Evolutionary conservation across 2,113 vertebrate species (phyloP), one percentile per base, ranked within the genome.

Genomic region (Lasiurus cinereus): DNA sequence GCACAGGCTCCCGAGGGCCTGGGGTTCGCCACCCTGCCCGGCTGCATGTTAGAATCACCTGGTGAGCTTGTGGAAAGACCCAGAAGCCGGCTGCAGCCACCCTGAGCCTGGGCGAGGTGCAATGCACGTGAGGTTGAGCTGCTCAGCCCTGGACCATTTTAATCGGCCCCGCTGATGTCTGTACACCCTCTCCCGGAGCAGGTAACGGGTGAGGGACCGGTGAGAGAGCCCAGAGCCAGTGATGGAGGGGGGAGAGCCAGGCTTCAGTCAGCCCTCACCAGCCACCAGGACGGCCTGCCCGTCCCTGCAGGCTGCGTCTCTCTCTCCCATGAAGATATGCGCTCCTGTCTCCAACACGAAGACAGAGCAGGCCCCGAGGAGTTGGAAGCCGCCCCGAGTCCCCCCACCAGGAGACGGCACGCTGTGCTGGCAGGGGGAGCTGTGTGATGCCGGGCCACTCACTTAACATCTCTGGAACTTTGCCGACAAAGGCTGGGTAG

Each of bases 331-430:
- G 8, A 54, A 43, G 50, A 22, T 22, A 4, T 16, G 33, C 10
- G 12, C 0, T 21, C n/a, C 1, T 0, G 11, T 52, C 48, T 73
- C 69, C 31, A 4, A 4, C 1, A 6, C 5, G 0, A 33, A 82
- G 79, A 10, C 46, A 6, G 15, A 31, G 29, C 15, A n/a, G 67
- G 78, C 67, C 73, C 27, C 0, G 3, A 64, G 66, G 50, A 24
- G 6, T 5, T 2, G 10, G 39, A 8, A 24, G 56, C 82, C 15
- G 14, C n/a, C 48, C 33, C 8, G 7, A 48, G 29, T 27, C 52
- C 0, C 2, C 33, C n/a, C 82, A 12, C 8, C 31, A 56, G 33
- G 31, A 67, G 12, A 0, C 27, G 21, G 67, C 50, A 6, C 0
- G 2, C 24, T 1, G 29, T 6, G n/a, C 7, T 59, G 72, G 39